phyloP scores from a whole-genome alignment of 2,113 vertebrate genomes.

The Oncorhynchus masou region DNA sequence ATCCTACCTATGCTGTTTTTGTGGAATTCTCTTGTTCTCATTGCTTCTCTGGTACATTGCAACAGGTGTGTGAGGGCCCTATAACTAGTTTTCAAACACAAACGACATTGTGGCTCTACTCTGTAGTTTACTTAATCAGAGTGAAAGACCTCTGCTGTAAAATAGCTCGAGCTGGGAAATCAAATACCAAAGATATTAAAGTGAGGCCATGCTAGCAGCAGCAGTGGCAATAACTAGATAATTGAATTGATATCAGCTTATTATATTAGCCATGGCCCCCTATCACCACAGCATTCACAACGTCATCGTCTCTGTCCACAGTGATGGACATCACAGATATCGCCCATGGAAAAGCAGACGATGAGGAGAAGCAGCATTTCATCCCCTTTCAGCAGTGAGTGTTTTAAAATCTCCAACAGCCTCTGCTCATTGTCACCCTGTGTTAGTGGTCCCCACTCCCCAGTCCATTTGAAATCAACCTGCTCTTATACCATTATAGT shows the following conservation, averaged over 20 bases:
- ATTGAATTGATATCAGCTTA: constrained; percentile 9
- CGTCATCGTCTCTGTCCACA: constrained; percentile 61
- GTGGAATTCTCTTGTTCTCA: constrained; percentile 5
- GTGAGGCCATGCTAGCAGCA: neutral
- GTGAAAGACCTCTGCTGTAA: neutral
- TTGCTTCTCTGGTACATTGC: constrained; percentile 22
- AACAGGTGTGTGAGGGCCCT: constrained; percentile 44
- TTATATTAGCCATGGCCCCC: neutral
- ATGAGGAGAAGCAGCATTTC: constrained; percentile 97
- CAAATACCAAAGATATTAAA: neutral
- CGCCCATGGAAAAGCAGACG: constrained; percentile 88
- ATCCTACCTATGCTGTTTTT: neutral
- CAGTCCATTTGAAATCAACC: neutral
- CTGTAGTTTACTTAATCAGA: neutral
- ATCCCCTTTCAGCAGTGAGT: constrained; percentile 97
- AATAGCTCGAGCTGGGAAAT: neutral
- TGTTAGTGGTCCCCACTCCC: neutral
- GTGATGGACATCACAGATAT: constrained; percentile 97
- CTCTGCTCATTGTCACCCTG: neutral
- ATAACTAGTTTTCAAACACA: constrained; percentile 9
- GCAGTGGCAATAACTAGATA: neutral
- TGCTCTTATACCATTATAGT: neutral
- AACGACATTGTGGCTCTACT: neutral
- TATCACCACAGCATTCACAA: neutral
- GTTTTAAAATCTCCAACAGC: constrained; percentile 4